Evolutionary conservation across 1,140 invertebrate species (phyloP).

Genomic region (Drosophila elegans): DNA sequence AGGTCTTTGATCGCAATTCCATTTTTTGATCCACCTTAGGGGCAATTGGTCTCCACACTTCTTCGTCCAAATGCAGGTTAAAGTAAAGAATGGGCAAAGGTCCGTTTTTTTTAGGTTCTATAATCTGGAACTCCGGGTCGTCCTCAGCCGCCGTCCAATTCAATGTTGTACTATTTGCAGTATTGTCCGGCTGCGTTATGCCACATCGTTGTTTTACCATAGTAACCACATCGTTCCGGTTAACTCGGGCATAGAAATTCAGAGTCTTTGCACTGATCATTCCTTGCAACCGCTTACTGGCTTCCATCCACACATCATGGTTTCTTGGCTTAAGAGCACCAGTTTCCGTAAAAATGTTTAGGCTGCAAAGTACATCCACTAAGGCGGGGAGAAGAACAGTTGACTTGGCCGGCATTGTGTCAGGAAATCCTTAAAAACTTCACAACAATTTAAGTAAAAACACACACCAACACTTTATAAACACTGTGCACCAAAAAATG

Average conservation of each 20-base stretch:
- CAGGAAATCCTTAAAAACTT: too few relatives aligned
- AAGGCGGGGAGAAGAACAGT: not conserved
- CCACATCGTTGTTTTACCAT: constrained; percentile 1
- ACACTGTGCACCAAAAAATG: too few relatives aligned
- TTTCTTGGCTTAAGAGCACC: not conserved
- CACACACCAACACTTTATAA: too few relatives aligned
- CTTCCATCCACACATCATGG: not conserved
- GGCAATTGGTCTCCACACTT: not conserved
- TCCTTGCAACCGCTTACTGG: not conserved
- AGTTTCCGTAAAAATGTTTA: not conserved
- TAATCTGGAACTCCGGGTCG: constrained; percentile 2
- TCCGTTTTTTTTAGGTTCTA: not conserved
- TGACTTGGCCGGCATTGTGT: not conserved
- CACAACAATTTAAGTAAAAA: too few relatives aligned
- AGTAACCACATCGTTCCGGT: not conserved
- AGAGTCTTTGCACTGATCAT: too few relatives aligned
- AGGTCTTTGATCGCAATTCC: not conserved
- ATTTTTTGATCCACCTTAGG: not conserved
- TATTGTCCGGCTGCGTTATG: not conserved
- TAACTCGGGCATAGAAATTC: not conserved
- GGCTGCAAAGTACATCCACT: not conserved
- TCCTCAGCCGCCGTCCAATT: not conserved
- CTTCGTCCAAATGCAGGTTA: not conserved
- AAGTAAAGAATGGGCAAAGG: not conserved
- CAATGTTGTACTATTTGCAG: not conserved